A percentile compares a stretch with the other conserved stretches of the same genome.
Conservation (phyloP, 2,888 invertebrate genomes). For the Vesta saturnalis region DNA sequence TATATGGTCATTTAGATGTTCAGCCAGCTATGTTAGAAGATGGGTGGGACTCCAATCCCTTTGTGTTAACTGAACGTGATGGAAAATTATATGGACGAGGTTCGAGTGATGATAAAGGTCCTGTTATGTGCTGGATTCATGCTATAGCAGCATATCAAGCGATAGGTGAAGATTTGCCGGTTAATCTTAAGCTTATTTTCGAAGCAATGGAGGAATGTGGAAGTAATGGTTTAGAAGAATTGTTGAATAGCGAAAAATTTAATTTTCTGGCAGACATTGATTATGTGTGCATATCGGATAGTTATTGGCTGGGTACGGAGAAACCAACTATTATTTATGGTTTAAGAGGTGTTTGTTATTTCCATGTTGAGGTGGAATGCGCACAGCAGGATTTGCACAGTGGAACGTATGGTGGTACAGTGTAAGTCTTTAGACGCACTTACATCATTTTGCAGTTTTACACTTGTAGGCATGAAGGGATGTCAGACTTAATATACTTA, state of each 20-base stretch:
- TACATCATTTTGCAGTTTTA: not conserved
- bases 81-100: slow-evolving; percentile 90
- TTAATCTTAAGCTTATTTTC: slow-evolving; percentile 88
- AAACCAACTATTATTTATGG: slow-evolving; percentile 98
- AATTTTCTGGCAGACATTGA: slow-evolving; percentile 86
- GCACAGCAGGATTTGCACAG: slow-evolving; percentile 94
- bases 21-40: slow-evolving; percentile 93
- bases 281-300: slow-evolving; percentile 97
- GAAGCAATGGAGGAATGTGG: slow-evolving; percentile 99
- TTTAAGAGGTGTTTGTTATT: slow-evolving; percentile 92
- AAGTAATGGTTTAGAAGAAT: slow-evolving; percentile 90
- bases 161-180: slow-evolving; percentile 69
- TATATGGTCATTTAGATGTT: slow-evolving; percentile 98
- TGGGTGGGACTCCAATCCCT: slow-evolving; percentile 97
- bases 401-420: slow-evolving; percentile 94
- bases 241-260: slow-evolving; percentile 76
- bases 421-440: slow-evolving; percentile 66
- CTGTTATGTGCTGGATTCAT: slow-evolving; percentile 96
- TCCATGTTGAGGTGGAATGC: slow-evolving; percentile 87
- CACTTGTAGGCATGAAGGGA: slow-evolving; percentile 77
- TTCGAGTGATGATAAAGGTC: slow-evolving; percentile 90
- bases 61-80: slow-evolving; percentile 86
- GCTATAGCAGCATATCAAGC: slow-evolving; percentile 89
- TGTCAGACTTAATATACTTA: slow-evolving; percentile 90
- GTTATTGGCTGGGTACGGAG: slow-evolving; percentile 96